These are phyloP conservation scores for Branchipolynoe longqiensis DNA, from an alignment of 2,888 invertebrate species.

Conservation along the genomic window DNA sequence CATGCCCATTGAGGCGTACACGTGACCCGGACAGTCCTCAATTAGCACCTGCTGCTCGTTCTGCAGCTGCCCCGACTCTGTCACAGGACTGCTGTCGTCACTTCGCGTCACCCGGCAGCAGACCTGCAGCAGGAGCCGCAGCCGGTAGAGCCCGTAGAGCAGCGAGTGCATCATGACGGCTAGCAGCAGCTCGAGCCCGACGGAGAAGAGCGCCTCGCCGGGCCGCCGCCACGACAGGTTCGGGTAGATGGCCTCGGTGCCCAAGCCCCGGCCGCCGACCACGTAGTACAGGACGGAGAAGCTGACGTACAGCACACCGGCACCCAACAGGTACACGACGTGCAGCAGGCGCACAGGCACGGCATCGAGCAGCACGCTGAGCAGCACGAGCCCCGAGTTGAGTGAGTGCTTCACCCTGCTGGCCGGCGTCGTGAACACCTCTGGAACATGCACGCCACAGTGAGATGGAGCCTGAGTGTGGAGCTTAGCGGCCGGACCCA, in stretches of 20 bases:
- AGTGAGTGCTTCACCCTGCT: neutral
- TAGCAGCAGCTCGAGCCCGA: constrained; percentile 22
- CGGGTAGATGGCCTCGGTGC: constrained; percentile 9
- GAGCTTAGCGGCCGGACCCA: too few species aligned
- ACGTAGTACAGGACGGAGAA: constrained; percentile 34
- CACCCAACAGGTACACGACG: constrained; percentile 2
- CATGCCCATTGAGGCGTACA: too few species aligned
- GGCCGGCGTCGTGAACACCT: neutral
- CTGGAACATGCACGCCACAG: too few species aligned
- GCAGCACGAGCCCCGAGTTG: neutral
- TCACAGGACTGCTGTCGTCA: neutral
- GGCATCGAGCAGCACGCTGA: neutral
- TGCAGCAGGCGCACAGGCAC: constrained; percentile 18
- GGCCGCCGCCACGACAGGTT: constrained; percentile 1
- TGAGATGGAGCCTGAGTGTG: too few species aligned
- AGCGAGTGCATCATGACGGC: neutral
- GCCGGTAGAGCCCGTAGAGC: neutral
- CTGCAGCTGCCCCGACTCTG: too few species aligned
- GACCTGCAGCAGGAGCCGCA: neutral
- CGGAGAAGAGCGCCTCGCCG: neutral
- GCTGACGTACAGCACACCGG: constrained; percentile 1
- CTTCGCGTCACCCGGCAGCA: neutral
- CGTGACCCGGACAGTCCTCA: too few species aligned
- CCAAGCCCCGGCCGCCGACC: constrained; percentile 3
- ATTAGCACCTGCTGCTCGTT: too few species aligned